Conservation (phyloP, 2,888 invertebrate species). For the Calameuta pallipes region DNA sequence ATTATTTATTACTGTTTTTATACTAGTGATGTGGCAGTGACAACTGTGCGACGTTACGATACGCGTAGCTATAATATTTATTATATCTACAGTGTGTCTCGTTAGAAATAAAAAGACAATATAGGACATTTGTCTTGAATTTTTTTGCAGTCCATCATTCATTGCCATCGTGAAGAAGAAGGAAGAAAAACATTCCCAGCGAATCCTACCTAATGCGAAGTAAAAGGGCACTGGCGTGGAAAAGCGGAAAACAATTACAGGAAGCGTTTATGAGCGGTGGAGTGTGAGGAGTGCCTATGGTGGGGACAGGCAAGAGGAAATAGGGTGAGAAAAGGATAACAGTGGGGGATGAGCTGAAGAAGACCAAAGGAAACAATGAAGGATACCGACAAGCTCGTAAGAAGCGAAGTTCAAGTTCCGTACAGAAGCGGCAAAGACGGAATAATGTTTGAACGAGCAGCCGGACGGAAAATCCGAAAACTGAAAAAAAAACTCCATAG, state of each 20-base stretch:
- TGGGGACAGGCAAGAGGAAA: constrained; percentile 21
- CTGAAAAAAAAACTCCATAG: background rate
- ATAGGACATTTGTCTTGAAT: background rate
- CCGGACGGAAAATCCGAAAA: constrained; percentile 24
- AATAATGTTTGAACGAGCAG: constrained; percentile 28
- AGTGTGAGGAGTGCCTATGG: background rate
- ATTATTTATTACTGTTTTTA: background rate
- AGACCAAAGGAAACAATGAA: background rate
- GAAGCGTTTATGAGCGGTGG: background rate
- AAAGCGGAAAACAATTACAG: constrained; percentile 40
- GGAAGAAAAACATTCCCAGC: constrained; percentile 14
- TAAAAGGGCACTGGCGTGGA: constrained; percentile 31
- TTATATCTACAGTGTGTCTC: background rate
- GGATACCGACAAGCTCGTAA: background rate
- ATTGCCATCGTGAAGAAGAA: background rate
- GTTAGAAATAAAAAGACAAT: background rate
- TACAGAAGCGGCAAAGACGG: constrained; percentile 15
- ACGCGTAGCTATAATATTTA: background rate
- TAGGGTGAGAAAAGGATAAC: constrained; percentile 21
- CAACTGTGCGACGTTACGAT: background rate
- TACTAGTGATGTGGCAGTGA: background rate
- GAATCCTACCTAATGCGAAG: constrained; percentile 41
- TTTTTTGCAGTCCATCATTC: background rate
- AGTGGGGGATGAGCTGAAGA: constrained; percentile 1
- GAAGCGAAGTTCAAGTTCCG: constrained; percentile 13